A percentile compares a stretch with the other conserved stretches of the same genome.
Evolutionary conservation across 2,113 vertebrate species (phyloP).

Genomic region (Todiramphus chloris): DNA sequence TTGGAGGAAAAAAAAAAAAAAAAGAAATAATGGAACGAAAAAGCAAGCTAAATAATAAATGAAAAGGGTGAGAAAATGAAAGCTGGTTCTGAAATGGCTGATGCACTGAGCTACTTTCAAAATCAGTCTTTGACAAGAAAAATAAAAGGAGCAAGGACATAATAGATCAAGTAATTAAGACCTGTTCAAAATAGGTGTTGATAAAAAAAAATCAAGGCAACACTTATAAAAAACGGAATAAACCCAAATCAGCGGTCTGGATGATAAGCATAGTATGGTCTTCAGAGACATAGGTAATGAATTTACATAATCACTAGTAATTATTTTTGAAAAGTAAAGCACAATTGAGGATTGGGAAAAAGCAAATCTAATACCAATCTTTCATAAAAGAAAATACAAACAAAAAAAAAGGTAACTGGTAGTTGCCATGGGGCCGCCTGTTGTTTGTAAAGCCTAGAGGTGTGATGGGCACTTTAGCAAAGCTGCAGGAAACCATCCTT

Average conservation of each 20-base stretch:
- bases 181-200: constrained; percentile 57
- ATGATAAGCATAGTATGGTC: constrained; percentile 31
- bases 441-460: constrained; percentile 4
- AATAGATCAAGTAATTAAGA: constrained; percentile 60
- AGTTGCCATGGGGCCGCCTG: neutral
- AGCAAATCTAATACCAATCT: constrained; percentile 26
- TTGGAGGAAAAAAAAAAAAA: neutral
- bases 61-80: constrained; percentile 52
- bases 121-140: constrained; percentile 48
- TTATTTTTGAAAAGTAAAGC: constrained; percentile 53
- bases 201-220: constrained; percentile 23
- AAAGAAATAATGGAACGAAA: constrained; percentile 50
- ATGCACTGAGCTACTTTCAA: constrained; percentile 23
- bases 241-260: constrained; percentile 27
- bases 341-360: constrained; percentile 23
- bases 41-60: constrained; percentile 53
- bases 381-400: neutral
- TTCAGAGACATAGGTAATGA: constrained; percentile 61
- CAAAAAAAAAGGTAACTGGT: neutral
- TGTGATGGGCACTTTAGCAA: neutral
- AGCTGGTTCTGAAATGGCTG: constrained; percentile 49
- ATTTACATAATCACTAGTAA: constrained; percentile 57
- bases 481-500: neutral
- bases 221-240: constrained; percentile 26
- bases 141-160: constrained; percentile 30